Evolutionary conservation across 1,140 invertebrate genomes (phyloP), one percentile per base, ranked within the genome.

Genomic region (Dendroctonus ponderosae): DNA sequence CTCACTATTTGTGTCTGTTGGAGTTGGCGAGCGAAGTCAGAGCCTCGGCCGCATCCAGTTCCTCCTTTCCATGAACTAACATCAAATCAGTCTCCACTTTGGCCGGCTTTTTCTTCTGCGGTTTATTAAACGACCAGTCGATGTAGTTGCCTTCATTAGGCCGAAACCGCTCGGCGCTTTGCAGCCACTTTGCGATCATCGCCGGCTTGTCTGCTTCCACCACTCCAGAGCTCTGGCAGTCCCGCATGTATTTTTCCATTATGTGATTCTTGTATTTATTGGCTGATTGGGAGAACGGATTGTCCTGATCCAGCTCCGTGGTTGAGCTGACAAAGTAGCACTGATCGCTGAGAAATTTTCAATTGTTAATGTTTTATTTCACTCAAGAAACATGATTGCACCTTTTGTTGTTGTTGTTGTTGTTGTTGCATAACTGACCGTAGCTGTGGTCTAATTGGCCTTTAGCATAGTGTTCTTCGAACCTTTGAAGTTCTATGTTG

Each of bases 31-130:
- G 73, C 26, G 80, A 79, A 5, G 85, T 87, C 7, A 89, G 76
- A 0, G 87, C 86, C 63, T 89, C 86, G 2, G 87, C 87, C 2
- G 87, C 87, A 74, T 88, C 87, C 3, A 89, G 79, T 74, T 89
- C 87, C 72, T 88, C 86, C 68, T 85, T 82, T 44, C 85, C 85
- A 69, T 87, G 86, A 5, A 68, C 59, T 8, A 66, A n/a, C 38
- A 62, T n/a, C 14, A 41, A 61, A 51, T 61, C 62, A 6, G 9
- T 42, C 11, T 48, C 54, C 6, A 11, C 38, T 64, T 68, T 72
- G 37, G 58, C 60, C 11, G 62, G 60, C 66, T 71, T 75, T 12
- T 71, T 73, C 54, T 75, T 74, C 50, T 65, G 68, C 9, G 69
- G 69, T 51, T 72, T 70, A 12, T 68, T 60, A 40, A 72, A 71